Conservation (phyloP, 2,797 vertebrate species). For the Sandelia bainsii region DNA sequence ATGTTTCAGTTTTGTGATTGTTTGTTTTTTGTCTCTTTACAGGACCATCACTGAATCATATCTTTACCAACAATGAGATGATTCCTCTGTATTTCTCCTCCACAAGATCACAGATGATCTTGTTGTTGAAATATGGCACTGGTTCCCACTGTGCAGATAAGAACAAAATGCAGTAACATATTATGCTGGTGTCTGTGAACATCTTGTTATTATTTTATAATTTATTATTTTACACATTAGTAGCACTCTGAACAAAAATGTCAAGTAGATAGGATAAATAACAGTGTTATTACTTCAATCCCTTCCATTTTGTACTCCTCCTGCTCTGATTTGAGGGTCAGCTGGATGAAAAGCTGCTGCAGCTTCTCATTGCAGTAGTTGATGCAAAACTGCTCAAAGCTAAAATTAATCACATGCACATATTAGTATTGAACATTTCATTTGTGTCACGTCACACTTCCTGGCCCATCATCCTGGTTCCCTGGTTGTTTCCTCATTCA, state of each 20-base stretch:
- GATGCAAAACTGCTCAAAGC: conserved; percentile 99
- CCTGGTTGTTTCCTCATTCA: too few species aligned
- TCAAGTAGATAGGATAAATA: neutral
- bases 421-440: neutral
- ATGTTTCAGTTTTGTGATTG: neutral
- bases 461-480: too few species aligned
- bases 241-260: neutral
- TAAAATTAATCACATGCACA: conserved; percentile 57
- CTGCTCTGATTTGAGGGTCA: conserved; percentile 95
- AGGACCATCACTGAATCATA: neutral
- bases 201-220: neutral
- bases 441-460: too few species aligned
- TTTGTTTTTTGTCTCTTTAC: neutral
- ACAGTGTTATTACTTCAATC: conserved; percentile 88
- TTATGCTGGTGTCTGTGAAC: neutral
- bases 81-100: conserved; percentile 96
- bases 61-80: conserved; percentile 84
- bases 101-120: conserved; percentile 96
- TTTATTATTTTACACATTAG: neutral
- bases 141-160: conserved; percentile 89
- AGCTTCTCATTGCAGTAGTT: conserved; percentile 99
- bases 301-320: conserved; percentile 94
- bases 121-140: conserved; percentile 97
- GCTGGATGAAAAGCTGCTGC: conserved; percentile 95
- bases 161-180: neutral